Percentiles rank a stretch among this genome's conserved stretches.
Evolutionary conservation across 2,113 vertebrate species (phyloP).

Genomic region (Marmota flaviventris): DNA sequence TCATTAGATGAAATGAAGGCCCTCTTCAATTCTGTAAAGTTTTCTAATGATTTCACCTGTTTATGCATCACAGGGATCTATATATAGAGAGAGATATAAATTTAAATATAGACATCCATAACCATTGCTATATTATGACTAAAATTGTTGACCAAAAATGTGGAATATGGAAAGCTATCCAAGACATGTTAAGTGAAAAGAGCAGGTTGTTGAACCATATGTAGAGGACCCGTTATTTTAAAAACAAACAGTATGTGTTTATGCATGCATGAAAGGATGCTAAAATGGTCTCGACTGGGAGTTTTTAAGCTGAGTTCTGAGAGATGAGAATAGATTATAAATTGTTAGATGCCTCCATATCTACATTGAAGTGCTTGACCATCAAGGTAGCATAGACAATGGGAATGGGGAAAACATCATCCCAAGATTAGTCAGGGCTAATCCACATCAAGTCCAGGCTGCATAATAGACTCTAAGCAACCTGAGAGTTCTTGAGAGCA

Average conservation of each 20-base stretch:
- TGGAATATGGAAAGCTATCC: not conserved
- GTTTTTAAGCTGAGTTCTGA: not conserved
- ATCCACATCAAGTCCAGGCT: not conserved
- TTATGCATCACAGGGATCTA: not conserved
- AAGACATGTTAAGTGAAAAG: conserved; percentile 41
- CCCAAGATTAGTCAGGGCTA: not conserved
- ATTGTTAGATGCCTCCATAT: not conserved
- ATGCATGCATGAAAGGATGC: not conserved
- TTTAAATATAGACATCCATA: not conserved
- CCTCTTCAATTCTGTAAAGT: not conserved
- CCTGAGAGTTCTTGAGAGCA: not conserved
- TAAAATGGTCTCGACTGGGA: conserved; percentile 39
- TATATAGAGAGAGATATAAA: not conserved
- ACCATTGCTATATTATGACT: not conserved
- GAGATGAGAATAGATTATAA: conserved; percentile 1
- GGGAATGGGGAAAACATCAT: not conserved
- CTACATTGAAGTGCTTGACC: not conserved
- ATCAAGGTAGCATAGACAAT: not conserved
- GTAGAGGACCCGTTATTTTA: conserved; percentile 30
- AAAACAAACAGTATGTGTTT: conserved; percentile 56
- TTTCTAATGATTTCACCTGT: not conserved
- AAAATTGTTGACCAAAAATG: conserved; percentile 24
- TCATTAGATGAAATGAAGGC: conserved; percentile 55
- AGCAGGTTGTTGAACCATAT: conserved; percentile 65
- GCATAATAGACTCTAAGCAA: not conserved